phyloP scores from a whole-genome alignment of 2,113 vertebrate genomes.

The Puma concolor region DNA sequence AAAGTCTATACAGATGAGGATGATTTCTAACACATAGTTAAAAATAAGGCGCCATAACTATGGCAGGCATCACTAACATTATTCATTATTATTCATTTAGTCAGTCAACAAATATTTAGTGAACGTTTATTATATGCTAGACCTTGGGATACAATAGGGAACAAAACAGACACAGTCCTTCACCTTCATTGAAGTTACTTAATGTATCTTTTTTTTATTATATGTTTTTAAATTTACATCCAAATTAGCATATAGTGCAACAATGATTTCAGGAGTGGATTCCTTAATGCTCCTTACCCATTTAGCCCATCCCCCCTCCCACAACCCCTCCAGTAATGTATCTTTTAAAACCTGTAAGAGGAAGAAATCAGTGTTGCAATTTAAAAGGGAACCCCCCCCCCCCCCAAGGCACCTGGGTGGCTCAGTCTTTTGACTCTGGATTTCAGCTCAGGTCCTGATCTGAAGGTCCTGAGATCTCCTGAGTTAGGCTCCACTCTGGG shows the following conservation, averaged over 20 bases:
- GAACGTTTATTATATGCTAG: neutral
- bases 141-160: neutral
- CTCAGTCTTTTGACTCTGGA: no score
- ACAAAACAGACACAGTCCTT: neutral
- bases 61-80: neutral
- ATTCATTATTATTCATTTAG: neutral
- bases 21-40: slow-evolving; percentile 12
- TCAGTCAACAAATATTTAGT: neutral
- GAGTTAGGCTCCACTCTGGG: no score
- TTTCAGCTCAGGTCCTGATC: no score
- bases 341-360: neutral
- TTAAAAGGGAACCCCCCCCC: neutral
- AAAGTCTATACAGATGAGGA: neutral
- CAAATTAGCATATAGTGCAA: no score
- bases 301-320: no score
- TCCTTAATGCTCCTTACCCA: no score
- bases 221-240: no score
- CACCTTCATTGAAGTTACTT: neutral
- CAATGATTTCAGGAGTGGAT: no score
- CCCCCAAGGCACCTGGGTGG: no score
- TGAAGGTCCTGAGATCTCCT: no score
- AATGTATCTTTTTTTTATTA: neutral
- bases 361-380: neutral
- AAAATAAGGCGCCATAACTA: neutral
- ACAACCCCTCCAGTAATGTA: neutral